These are phyloP conservation scores for Leptothorax acervorum DNA, from an alignment of 2,888 invertebrate species.

Conservation along the genomic window DNA sequence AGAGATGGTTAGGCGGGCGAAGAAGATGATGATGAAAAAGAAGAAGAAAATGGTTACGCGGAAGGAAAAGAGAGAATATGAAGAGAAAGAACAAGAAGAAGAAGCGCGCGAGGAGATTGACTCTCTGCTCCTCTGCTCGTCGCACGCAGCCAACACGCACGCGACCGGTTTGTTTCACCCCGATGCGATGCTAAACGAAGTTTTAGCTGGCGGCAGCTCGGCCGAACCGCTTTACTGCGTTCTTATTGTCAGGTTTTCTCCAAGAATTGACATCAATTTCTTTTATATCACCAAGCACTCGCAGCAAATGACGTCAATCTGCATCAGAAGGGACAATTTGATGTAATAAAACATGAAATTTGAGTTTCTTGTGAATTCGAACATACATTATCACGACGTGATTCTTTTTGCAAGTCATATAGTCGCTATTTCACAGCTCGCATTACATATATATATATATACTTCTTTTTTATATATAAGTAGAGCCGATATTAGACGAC, in stretches of 20 bases:
- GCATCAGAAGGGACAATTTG: slow-evolving; percentile 33
- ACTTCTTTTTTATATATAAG: background rate
- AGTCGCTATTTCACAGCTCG: background rate
- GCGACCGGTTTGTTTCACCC: slow-evolving; percentile 84
- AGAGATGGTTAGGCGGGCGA: slow-evolving; percentile 56
- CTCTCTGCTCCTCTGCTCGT: slow-evolving; percentile 80
- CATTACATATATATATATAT: too few species aligned
- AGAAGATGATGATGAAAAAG: slow-evolving; percentile 48
- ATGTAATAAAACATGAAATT: slow-evolving; percentile 37
- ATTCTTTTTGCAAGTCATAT: background rate
- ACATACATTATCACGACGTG: background rate
- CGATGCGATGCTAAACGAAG: slow-evolving; percentile 82
- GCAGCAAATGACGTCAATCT: slow-evolving; percentile 11
- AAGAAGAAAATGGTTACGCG: slow-evolving; percentile 67
- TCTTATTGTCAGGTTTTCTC: slow-evolving; percentile 60
- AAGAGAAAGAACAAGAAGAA: slow-evolving; percentile 67
- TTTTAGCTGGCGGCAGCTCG: slow-evolving; percentile 78
- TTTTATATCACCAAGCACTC: slow-evolving; percentile 36
- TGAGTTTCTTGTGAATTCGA: background rate
- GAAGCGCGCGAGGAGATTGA: slow-evolving; percentile 82
- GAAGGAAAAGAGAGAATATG: slow-evolving; percentile 67
- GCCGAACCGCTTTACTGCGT: slow-evolving; percentile 68
- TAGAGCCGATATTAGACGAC: background rate
- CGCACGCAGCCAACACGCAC: slow-evolving; percentile 80
- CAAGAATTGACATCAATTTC: slow-evolving; percentile 61